Conservation (phyloP, 2,113 vertebrate genomes). For the Mormyrus lacerda region DNA sequence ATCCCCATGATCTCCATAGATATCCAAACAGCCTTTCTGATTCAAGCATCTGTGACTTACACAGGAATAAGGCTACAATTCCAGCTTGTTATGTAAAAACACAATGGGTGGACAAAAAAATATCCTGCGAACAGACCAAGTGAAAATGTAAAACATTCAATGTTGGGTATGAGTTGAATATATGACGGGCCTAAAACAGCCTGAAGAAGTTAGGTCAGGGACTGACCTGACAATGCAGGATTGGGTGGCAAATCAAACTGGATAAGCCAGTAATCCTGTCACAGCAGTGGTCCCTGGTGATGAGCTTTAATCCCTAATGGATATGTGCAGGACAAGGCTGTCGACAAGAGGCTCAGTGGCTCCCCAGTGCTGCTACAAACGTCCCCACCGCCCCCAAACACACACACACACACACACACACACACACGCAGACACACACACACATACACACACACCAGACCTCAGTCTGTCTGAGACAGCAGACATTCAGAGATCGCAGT, state of each 20-base stretch:
- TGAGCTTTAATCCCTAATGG: neutral
- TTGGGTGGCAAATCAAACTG: neutral
- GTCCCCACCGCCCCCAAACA: neutral
- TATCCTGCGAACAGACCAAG: neutral
- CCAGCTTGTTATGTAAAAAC: neutral
- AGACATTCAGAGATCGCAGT: neutral
- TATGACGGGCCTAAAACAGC: neutral
- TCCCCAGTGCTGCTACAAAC: neutral
- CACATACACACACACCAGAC: neutral
- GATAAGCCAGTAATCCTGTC: neutral
- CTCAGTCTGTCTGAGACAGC: neutral
- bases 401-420: neutral
- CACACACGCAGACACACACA: neutral
- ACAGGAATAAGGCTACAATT: neutral
- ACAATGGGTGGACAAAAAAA: neutral
- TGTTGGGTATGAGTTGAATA: neutral
- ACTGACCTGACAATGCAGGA: neutral
- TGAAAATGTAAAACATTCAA: neutral
- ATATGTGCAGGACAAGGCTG: neutral
- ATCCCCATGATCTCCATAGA: neutral
- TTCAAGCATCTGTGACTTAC: neutral
- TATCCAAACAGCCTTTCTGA: neutral
- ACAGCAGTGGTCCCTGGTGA: neutral
- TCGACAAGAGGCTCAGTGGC: neutral
- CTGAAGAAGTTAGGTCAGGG: neutral